phyloP scores from a whole-genome alignment of 2,888 invertebrate genomes.

The Aphidoletes aphidimyza region DNA sequence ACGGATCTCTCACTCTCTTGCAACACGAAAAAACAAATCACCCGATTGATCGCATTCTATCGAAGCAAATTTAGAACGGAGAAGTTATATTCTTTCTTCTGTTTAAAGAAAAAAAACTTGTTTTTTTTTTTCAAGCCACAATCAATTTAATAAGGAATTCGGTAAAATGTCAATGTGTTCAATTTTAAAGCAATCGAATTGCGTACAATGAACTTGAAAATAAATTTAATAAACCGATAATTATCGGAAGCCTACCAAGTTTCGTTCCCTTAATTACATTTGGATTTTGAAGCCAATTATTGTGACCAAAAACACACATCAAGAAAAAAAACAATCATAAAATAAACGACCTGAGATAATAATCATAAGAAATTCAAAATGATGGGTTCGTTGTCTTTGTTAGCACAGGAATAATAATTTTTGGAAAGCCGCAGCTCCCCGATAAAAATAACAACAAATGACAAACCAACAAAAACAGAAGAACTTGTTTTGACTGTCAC shows the following conservation, averaged over 20 bases:
- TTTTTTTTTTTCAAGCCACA: not conserved
- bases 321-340: not conserved
- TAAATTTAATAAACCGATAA: not conserved
- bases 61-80: not conserved
- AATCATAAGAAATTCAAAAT: not conserved
- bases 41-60: not conserved
- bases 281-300: not conserved
- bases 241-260: slow-evolving; percentile 8
- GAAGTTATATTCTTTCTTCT: too few relatives aligned
- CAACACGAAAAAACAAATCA: not conserved
- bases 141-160: not conserved
- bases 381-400: not conserved
- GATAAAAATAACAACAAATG: not conserved
- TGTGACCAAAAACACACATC: not conserved
- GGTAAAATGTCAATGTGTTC: too few relatives aligned
- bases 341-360: not conserved
- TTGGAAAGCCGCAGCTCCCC: not conserved
- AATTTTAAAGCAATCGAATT: not conserved
- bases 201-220: slow-evolving; percentile 14
- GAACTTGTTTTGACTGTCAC: not conserved
- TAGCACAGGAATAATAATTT: not conserved
- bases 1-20: too few relatives aligned
- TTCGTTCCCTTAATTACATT: not conserved
- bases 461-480: not conserved
- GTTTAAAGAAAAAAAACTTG: too few relatives aligned